Evolutionary conservation across 2,113 vertebrate species (phyloP).

Genomic region (Menura novaehollandiae): DNA sequence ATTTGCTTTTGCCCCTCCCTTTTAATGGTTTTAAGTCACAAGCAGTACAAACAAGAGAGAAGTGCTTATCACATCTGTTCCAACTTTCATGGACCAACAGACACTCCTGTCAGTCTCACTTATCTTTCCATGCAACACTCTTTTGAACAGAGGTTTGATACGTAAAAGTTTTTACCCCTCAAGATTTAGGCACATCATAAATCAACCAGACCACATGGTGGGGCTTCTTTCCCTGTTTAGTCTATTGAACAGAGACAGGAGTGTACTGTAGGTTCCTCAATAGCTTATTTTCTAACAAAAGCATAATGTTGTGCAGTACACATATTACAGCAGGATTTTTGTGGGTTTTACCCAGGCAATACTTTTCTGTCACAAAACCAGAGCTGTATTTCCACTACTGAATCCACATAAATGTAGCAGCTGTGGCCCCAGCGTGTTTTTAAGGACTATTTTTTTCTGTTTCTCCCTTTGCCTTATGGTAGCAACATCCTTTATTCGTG

Average conservation of each 20-base stretch:
- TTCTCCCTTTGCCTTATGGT: background rate
- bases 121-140: conserved; percentile 37
- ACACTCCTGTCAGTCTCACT: conserved; percentile 11
- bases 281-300: conserved; percentile 12
- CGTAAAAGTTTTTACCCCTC: background rate
- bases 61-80: conserved; percentile 20
- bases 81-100: background rate
- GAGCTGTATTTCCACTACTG: background rate
- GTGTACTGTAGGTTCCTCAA: background rate
- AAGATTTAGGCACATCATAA: conserved; percentile 61
- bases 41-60: conserved; percentile 10
- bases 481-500: background rate
- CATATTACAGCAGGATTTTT: background rate
- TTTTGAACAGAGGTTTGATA: conserved; percentile 57
- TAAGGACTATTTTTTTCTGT: background rate
- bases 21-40: conserved; percentile 46
- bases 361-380: background rate
- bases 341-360: background rate
- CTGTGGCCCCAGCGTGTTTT: background rate
- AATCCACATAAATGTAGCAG: background rate
- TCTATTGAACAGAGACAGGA: conserved; percentile 6
- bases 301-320: background rate
- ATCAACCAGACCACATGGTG: conserved; percentile 60
- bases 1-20: background rate
- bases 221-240: conserved; percentile 36